Evolutionary conservation across 2,888 invertebrate genomes (phyloP).

Genomic region (Ectemnius cavifrons): DNA sequence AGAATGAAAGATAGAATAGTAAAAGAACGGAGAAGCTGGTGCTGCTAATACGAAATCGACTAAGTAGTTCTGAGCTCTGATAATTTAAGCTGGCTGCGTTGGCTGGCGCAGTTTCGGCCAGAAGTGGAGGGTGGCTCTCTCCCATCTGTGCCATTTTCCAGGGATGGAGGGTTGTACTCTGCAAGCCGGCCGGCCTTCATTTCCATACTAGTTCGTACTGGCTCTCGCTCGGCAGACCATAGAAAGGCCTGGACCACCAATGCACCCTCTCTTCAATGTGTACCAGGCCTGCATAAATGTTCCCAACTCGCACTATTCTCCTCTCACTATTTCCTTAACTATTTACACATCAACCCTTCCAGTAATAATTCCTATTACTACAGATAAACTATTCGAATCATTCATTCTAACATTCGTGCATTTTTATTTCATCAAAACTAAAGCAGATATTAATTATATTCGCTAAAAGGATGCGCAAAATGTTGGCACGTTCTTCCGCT

Average conservation of each 20-base stretch:
- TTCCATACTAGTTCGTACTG: constrained; percentile 43
- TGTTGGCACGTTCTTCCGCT: too few species aligned
- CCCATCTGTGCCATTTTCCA: constrained; percentile 33
- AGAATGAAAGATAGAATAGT: too few species aligned
- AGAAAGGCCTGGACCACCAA: constrained; percentile 29
- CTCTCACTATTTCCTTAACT: constrained; percentile 3
- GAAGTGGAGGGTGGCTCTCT: neutral
- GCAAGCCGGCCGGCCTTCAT: constrained; percentile 31
- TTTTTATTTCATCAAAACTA: too few species aligned
- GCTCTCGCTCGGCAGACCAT: constrained; percentile 20
- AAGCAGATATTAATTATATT: too few species aligned
- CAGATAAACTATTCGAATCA: too few species aligned
- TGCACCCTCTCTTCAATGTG: constrained; percentile 15
- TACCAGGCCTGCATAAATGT: constrained; percentile 7
- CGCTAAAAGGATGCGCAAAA: too few species aligned
- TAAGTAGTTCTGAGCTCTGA: constrained; percentile 8
- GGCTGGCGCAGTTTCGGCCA: constrained; percentile 20
- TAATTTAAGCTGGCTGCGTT: constrained; percentile 19
- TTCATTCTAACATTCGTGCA: too few species aligned
- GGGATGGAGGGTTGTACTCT: constrained; percentile 22
- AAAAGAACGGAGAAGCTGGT: too few species aligned
- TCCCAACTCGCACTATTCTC: neutral
- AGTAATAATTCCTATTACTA: too few species aligned
- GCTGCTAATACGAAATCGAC: too few species aligned
- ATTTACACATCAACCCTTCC: neutral